Evolutionary conservation across 2,888 invertebrate species (phyloP), one percentile per base, ranked within the genome.

Genomic region (Nomada ferruginata): DNA sequence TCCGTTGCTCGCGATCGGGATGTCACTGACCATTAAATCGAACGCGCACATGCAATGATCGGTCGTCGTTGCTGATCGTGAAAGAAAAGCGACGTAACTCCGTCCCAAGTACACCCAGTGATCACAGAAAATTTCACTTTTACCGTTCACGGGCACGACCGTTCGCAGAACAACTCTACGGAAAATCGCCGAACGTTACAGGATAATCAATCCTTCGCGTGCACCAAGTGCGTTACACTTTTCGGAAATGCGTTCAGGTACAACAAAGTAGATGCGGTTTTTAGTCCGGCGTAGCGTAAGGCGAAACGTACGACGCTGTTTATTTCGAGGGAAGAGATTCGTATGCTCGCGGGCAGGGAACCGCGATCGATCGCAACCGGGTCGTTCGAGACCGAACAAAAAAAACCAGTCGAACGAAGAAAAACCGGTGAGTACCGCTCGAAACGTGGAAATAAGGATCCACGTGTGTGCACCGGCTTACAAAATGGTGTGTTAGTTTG

Each of bases 401-500:
- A 74, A 65, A 44, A 74, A 57, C 50, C 20, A 13, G 55, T 20
- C 59, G 55, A 63, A 15, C 10, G 47, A 47, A 55, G 11, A 53
- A 64, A 71, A 72, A 26, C 18, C 50, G 20, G 11, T 36, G 59
- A 59, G 44, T 20, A 55, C 11, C 29, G 29, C 20, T 26, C 3
- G 44, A 44, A 53, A 73, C 9, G 13, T 50, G 23, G 44, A 20
- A 59, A 66, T 44, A 66, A 26, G 11, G 29, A 23, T 13, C 59
- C 71, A 26, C 44, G 59, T 69, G 50, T 26, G 42, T 57, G 44
- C n/a, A 60, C 65, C 13, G 63, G 59, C 59, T 59, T 59, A 29
- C 52, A 53, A 81, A 64, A 36, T 74, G 77, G 85, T 71, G 85
- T 79, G 85, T 79, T 78, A 61, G 81, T 84, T 85, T 68, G 71